A percentile compares a stretch with the other conserved stretches of the same genome.
phyloP scores from a whole-genome alignment of 2,797 vertebrate species.

The Acrossocheilus wenchowensis region DNA sequence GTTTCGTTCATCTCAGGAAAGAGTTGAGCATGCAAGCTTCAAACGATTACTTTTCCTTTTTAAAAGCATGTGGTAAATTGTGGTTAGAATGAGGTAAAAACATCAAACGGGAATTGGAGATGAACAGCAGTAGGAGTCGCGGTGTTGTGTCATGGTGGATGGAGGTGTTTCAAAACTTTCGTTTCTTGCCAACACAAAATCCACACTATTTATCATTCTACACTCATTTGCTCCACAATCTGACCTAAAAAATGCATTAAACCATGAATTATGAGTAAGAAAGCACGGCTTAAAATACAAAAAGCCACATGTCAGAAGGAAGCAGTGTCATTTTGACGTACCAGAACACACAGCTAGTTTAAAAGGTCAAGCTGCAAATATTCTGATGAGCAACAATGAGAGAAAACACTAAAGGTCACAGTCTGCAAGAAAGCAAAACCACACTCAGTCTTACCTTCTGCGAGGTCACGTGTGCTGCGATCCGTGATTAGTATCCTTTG shows the following conservation, averaged over 20 bases:
- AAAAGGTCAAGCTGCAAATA: constrained; percentile 11
- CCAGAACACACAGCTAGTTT: neutral
- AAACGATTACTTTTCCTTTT: constrained; percentile 4
- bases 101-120: neutral
- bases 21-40: neutral
- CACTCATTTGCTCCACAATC: neutral
- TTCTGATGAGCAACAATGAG: neutral
- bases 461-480: neutral
- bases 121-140: neutral
- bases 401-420: constrained; percentile 31
- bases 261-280: neutral
- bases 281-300: too few species aligned
- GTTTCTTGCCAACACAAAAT: constrained; percentile 38
- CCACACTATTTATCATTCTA: neutral
- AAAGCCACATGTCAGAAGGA: neutral
- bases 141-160: neutral
- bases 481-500: neutral
- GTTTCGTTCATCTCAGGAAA: neutral
- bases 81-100: neutral
- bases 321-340: neutral
- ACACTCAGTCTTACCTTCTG: constrained; percentile 41
- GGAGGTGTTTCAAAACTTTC: constrained; percentile 55
- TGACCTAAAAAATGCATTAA: neutral
- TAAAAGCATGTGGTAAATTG: neutral
- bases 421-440: constrained; percentile 16